Evolutionary conservation across 1,140 invertebrate genomes (phyloP).

Genomic region (Drosophila rhopaloa): DNA sequence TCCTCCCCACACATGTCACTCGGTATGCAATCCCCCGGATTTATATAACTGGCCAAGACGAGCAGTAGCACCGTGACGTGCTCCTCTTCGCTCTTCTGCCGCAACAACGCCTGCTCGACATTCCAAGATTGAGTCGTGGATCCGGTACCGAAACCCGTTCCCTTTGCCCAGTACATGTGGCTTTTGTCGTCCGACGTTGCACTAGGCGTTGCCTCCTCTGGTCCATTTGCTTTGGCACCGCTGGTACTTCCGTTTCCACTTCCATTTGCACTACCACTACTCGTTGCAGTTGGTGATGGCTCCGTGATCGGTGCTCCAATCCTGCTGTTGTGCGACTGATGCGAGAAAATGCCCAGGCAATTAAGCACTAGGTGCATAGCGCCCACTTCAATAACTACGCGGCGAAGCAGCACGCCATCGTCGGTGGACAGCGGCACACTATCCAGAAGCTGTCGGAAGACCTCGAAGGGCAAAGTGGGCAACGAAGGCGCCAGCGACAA

Average conservation of each 20-base stretch:
- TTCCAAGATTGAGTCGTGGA: slow-evolving; percentile 98
- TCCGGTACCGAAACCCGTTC: slow-evolving; percentile 97
- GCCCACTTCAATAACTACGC: slow-evolving; percentile 92
- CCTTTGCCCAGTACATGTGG: slow-evolving; percentile 97
- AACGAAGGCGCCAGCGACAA: slow-evolving; percentile 90
- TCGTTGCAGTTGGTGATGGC: slow-evolving; percentile 30
- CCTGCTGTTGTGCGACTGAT: slow-evolving; percentile 87
- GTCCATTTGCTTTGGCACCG: slow-evolving; percentile 24
- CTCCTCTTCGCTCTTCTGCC: slow-evolving; percentile 96
- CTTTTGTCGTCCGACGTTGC: slow-evolving; percentile 89
- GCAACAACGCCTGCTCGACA: slow-evolving; percentile 95
- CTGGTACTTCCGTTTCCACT: slow-evolving; percentile 15
- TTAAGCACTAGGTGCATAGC: slow-evolving; percentile 93
- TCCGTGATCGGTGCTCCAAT: slow-evolving; percentile 73
- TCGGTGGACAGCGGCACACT: slow-evolving; percentile 91
- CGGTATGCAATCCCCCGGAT: slow-evolving; percentile 89
- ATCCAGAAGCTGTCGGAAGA: slow-evolving; percentile 92
- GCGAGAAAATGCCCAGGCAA: slow-evolving; percentile 95
- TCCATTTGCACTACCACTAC: slow-evolving; percentile 50
- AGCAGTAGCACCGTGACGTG: slow-evolving; percentile 94
- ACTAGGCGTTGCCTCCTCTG: slow-evolving; percentile 47
- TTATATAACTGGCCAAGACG: slow-evolving; percentile 94
- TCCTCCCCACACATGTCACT: slow-evolving; percentile 85
- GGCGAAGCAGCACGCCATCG: slow-evolving; percentile 91
- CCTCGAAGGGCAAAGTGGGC: slow-evolving; percentile 95